A percentile compares a stretch with the other conserved stretches of the same genome.
Evolutionary conservation across 2,797 vertebrate species (phyloP).

Genomic region (Rhinoraja longicauda): DNA sequence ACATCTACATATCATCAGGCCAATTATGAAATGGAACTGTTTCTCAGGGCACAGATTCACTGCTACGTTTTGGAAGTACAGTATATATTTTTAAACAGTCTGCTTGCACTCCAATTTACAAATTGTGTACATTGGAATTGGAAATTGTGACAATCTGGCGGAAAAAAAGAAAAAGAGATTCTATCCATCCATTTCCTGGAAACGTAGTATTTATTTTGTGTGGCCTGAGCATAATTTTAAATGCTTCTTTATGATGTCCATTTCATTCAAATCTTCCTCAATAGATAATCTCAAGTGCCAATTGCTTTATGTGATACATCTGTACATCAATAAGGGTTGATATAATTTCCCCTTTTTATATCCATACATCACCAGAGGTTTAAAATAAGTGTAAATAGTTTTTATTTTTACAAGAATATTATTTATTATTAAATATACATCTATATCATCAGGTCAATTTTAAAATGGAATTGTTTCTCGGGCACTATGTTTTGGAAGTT

Average conservation of each 20-base stretch:
- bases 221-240: conserved; percentile 4
- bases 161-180: not conserved
- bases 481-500: conserved; percentile 6
- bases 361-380: not conserved
- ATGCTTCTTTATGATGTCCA: not conserved
- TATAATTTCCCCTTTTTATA: conserved; percentile 7
- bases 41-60: conserved; percentile 15
- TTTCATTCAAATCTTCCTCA: not conserved
- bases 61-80: not conserved
- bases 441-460: conserved; percentile 14
- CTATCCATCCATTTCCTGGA: not conserved
- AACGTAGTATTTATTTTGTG: conserved; percentile 17
- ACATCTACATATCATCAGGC: conserved; percentile 5
- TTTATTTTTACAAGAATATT: conserved; percentile 21
- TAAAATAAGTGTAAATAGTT: too few relatives aligned
- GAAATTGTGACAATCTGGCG: not conserved
- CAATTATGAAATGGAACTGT: conserved; percentile 24
- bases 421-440: not conserved
- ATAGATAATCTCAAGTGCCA: not conserved
- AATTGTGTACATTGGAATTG: not conserved
- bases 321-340: conserved; percentile 10
- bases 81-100: not conserved
- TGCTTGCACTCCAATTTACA: too few relatives aligned
- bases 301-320: not conserved
- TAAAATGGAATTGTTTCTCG: conserved; percentile 29